Evolutionary conservation across 2,888 invertebrate genomes (phyloP), one percentile per base, ranked within the genome.

Genomic region (Lycocerus yunnanus): DNA sequence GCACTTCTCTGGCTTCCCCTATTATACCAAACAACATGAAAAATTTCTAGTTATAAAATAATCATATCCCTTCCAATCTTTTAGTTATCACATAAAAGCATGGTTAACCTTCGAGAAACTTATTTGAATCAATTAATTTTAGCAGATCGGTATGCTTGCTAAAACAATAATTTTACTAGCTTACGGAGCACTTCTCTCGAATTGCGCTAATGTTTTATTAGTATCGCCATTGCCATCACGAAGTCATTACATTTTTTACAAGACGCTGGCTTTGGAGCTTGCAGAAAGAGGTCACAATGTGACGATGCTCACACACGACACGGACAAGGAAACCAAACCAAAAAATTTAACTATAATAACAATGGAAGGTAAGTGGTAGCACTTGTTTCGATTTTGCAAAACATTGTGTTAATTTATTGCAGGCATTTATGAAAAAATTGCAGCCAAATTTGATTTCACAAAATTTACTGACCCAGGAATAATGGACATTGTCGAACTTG

Each of bases 231-330:
- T 71, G 0, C 6, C 59, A 9, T 71, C 71, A 1, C 66, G 24
- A 1, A 71, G 71, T n/a, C 71, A 71, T 14, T 15, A 71, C n/a
- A 9, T 71, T 14, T 67, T 59, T 27, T 24, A 66, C 20, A 71
- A 27, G 14, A 21, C 27, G 1, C 9, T 71, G 11, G 16, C 66
- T 4, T n/a, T 71, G 21, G 71, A 11, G 0, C 27, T 71, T 9
- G 21, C 18, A 3, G 11, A 66, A 27, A 66, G 13, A 8, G 60
- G 67, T 3, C 66, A 71, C 8, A 71, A 71, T 18, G 18, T 71
- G 10, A 71, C 71, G 10, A 71, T 71, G 59, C 24, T 71, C 1
- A 67, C 16, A 8, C 66, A 59, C 9, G 66, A 59, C 9, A 10
- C n/a, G 9, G 71, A 71, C 27, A 43, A 65, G n/a, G 11, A 65